Conservation (phyloP, 2,797 vertebrate species). For the Phylloscopus collybita region DNA sequence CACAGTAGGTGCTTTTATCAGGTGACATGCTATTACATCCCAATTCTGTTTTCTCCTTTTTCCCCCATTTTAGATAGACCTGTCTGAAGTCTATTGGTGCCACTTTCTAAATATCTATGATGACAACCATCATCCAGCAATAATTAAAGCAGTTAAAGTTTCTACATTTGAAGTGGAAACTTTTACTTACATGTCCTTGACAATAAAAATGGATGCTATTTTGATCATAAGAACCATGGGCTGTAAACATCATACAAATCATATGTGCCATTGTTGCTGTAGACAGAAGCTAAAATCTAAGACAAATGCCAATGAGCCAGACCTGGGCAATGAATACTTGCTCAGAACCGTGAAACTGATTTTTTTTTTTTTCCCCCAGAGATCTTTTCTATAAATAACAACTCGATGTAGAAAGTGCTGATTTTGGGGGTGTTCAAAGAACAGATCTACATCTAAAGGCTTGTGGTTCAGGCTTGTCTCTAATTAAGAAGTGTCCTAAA, state of each 20-base stretch:
- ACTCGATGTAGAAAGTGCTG: conserved; percentile 1
- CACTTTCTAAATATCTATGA: neutral
- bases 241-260: neutral
- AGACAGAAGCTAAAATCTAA: neutral
- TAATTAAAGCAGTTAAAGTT: neutral
- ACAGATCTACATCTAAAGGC: conserved; percentile 48
- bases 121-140: neutral
- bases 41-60: neutral
- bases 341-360: neutral
- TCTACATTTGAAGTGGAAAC: neutral
- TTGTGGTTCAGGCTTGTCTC: conserved; percentile 37
- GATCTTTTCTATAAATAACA: conserved; percentile 34
- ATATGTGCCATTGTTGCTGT: neutral
- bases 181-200: neutral
- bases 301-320: neutral
- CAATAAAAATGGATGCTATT: neutral
- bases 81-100: neutral
- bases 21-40: neutral
- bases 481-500: conserved; percentile 70
- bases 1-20: neutral
- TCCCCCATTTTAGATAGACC: neutral
- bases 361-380: neutral
- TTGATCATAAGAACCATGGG: neutral
- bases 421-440: conserved; percentile 63
- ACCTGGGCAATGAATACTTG: neutral